Evolutionary conservation across 2,113 vertebrate genomes (phyloP).

Genomic region (Alexandromys fortis): DNA sequence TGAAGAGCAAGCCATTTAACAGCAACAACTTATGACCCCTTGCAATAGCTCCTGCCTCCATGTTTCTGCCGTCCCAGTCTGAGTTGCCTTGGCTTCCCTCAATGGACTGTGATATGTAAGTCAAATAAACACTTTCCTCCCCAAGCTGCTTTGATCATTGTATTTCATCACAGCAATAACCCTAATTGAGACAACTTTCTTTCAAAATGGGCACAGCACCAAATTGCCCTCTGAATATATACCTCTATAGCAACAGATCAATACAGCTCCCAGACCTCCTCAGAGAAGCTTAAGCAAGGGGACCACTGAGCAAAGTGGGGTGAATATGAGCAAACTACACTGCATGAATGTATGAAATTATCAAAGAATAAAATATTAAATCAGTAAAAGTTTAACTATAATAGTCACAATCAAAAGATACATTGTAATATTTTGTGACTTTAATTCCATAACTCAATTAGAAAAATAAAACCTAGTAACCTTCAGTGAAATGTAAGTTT

Average conservation of each 20-base stretch:
- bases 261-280: neutral
- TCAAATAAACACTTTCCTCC: neutral
- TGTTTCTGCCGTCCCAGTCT: neutral
- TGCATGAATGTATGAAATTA: neutral
- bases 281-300: neutral
- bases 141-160: neutral
- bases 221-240: neutral
- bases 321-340: neutral
- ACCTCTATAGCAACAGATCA: neutral
- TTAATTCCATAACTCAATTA: conserved; percentile 23
- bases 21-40: neutral
- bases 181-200: neutral
- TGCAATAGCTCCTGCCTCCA: neutral
- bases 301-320: neutral
- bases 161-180: neutral
- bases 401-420: conserved; percentile 34
- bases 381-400: neutral
- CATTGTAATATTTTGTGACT: neutral
- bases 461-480: conserved; percentile 23
- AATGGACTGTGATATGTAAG: neutral
- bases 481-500: conserved; percentile 21
- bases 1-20: neutral
- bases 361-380: neutral
- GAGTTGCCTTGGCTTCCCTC: neutral
- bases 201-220: neutral